Percentiles rank a stretch among this genome's conserved stretches.
phyloP scores from a whole-genome alignment of 2,797 vertebrate species.

The Apogon hyalosoma region DNA sequence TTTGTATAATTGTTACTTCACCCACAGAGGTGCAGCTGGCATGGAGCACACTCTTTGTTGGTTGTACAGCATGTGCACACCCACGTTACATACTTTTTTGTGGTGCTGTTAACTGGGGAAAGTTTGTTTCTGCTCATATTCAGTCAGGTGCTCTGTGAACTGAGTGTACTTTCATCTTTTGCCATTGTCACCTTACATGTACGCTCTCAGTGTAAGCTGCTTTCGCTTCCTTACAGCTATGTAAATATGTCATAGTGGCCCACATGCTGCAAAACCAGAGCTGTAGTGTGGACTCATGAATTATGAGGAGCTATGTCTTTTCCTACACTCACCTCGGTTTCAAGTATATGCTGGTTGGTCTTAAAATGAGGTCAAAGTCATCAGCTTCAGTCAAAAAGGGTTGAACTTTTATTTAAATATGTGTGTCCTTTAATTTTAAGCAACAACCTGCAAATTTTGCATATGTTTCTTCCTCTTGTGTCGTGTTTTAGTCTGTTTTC shows the following conservation, averaged over 20 bases:
- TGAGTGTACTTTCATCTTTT: slow-evolving; percentile 9
- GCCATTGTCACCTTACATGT: slow-evolving; percentile 12
- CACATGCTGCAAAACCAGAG: slow-evolving; percentile 9
- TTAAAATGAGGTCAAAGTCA: slow-evolving; percentile 17
- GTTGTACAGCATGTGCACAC: slow-evolving; percentile 42
- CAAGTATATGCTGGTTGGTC: not conserved
- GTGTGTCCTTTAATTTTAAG: not conserved
- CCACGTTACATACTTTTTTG: slow-evolving; percentile 42
- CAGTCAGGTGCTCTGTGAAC: not conserved
- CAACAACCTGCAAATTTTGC: not conserved
- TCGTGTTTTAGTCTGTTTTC: not conserved
- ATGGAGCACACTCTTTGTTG: slow-evolving; percentile 37
- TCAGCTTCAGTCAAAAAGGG: not conserved
- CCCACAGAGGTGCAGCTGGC: slow-evolving; percentile 45
- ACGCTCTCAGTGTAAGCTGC: slow-evolving; percentile 11
- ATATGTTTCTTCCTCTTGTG: not conserved
- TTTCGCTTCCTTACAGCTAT: slow-evolving; percentile 57
- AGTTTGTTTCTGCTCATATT: slow-evolving; percentile 46
- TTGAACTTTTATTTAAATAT: not conserved
- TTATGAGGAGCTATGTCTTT: not conserved
- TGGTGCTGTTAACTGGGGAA: slow-evolving; percentile 28
- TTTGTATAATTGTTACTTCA: slow-evolving; percentile 53
- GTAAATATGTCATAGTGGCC: slow-evolving; percentile 19
- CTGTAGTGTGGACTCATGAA: not conserved
- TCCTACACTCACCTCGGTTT: not conserved